Evolutionary conservation across 2,888 invertebrate genomes (phyloP), one percentile per base, ranked within the genome.

Genomic region (Stomorhina lunata): DNA sequence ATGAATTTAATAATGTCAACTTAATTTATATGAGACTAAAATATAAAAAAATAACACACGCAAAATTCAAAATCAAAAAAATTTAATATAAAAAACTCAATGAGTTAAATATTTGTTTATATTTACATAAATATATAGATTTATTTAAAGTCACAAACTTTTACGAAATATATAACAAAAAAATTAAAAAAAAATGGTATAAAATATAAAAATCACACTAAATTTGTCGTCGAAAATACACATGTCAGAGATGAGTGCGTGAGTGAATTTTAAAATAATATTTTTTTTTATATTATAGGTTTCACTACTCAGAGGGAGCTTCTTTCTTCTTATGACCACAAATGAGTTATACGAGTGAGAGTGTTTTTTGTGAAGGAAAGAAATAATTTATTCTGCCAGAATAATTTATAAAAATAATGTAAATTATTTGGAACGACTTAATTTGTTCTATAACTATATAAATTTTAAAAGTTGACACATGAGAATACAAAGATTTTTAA

Each of bases 1-100:
- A 82, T 79, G 82, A 71, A 75, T 82, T 82, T 71, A 82, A 82
- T 79, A 82, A 84, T 81, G 83, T 84, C 84, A 84, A 83, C 84
- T 84, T 84, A 84, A 84, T 84, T 84, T 84, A 84, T 84, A 84
- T 84, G 84, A 77, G 84, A 84, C 84, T 63, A 68, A 78, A 71
- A 71, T 48, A 61, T 53, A 45, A 61, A 59, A 59, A 75, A 50
- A 59, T 43, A 77, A 63, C 69, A 82, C 79, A 82, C 75, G 79
- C 79, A 82, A 71, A 79, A 43, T 43, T 43, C 7, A 22, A 37
- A 27, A 15, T 10, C 1, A 48, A 2, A 4, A 50, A 22, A 50
- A 2, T 12, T 9, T 17, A 17, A n/a, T 20, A 50, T 7, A 10
- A n/a, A 66, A 68, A 29, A 59, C 32, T 57, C 43, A 61, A 71